Percentiles rank a stretch among this genome's conserved stretches.
Evolutionary conservation across 2,113 vertebrate species (phyloP).

Genomic region (Microtus ochrogaster): DNA sequence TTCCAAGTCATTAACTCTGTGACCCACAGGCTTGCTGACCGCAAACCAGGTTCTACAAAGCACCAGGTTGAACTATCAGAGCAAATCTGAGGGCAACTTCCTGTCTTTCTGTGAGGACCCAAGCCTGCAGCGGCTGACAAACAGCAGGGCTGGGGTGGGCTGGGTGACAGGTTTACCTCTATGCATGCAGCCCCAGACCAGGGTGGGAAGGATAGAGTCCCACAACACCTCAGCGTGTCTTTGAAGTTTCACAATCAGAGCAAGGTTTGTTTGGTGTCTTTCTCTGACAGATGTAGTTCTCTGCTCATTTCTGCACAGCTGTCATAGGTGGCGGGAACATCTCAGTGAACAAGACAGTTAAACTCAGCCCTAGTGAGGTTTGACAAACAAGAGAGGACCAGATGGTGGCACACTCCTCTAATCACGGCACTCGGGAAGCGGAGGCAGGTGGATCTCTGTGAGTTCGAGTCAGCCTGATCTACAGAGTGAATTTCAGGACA

Average conservation of each 20-base stretch:
- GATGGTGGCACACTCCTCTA: not conserved
- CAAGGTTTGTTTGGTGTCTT: not conserved
- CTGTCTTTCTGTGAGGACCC: constrained; percentile 46
- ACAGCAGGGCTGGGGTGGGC: not conserved
- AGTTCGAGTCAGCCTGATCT: not conserved
- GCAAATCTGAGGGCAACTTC: constrained; percentile 83
- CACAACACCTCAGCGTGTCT: not conserved
- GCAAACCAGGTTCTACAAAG: constrained; percentile 60
- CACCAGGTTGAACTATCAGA: constrained; percentile 29
- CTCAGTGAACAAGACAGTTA: not conserved
- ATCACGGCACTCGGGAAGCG: not conserved
- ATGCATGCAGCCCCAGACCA: not conserved
- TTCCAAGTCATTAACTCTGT: constrained; percentile 55
- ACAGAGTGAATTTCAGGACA: not conserved
- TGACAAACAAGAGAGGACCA: not conserved
- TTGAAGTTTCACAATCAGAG: not conserved
- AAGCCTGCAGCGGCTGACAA: not conserved
- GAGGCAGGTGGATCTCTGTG: not conserved
- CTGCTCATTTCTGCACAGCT: not conserved
- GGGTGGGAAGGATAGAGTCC: not conserved
- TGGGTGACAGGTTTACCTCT: not conserved
- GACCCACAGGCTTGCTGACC: constrained; percentile 54
- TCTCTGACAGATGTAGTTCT: not conserved
- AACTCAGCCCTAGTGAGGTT: not conserved
- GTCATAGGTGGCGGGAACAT: not conserved